Base-by-base conservation (phyloP, 2,113 vertebrate species). In the Corythornis cristatus region DNA sequence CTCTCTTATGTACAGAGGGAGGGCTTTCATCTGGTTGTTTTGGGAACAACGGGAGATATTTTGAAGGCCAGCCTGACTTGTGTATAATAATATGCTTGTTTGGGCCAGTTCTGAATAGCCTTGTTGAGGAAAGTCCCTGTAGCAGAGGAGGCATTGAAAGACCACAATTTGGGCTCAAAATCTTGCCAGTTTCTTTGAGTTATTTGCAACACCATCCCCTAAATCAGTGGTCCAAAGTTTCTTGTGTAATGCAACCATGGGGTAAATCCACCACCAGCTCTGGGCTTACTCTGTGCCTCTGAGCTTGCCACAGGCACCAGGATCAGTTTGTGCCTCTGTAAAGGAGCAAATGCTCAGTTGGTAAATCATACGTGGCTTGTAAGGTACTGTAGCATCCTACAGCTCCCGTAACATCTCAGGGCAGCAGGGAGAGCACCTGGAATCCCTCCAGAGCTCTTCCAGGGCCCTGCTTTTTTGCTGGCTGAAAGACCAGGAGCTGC, bases 1-100 rank as follows among this genome's bases (percentile, higher is more conserved):
- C 79, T 72, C 60, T 35, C 65, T 53, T 50, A 2, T 45, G 65
- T 3, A 9, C 20, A 3, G 50, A 77, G 56, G 73, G 65, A 81
- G 75, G 62, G 70, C 84, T 90, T 89, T 86, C 75, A 89, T 87
- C 81, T 86, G 68, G 35, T 51, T 94, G 81, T 4, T 88, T 93
- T 87, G 14, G 87, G 91, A 95, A 95, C 91, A 95, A 48, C 26
- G 33, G 87, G 92, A 75, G 70, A 53, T 91, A 33, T 75, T 92
- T 76, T 79, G 88, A 80, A 83, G 88, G 40, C 46, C 0, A 0
- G 4, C n/a, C 54, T 64, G 66, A 57, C 29, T 76, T 76, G 50
- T 58, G 9, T 42, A 3, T 57, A 57, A 54, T 45, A 62, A 28
- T 4, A 1, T 26, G n/a, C 35, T 86, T 77, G 45, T 66, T 76